Base-by-base conservation (phyloP, 1,140 invertebrate species). In the Phortica variegata region DNA sequence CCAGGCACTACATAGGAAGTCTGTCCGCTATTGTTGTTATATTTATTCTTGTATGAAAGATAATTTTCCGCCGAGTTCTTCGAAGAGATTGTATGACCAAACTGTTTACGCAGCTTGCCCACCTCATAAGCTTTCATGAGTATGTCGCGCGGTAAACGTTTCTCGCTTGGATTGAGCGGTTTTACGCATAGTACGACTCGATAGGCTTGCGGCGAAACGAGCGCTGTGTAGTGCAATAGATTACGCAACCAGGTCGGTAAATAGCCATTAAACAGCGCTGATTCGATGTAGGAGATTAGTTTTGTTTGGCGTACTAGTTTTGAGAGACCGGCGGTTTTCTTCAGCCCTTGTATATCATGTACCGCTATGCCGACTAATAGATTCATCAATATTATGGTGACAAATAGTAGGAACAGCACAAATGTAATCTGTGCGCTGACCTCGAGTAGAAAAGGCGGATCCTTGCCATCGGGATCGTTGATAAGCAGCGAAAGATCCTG, bases 381-480 rank as follows among this genome's bases (percentile, higher is more conserved):
- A 76, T 90, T 90, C 88, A 90, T 91, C 17, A 91, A 71, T 7
- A 90, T 87, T 12, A 91, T 87, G 3, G 88, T 88, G 2, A 90
- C 87, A 54, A 90, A 87, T 8, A 90, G 73, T 0, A 90, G 65
- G 57, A 90, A 90, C 1, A 88, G 61, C 10, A 86, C 81, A 63
- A 87, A 89, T 2, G 85, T 85, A 3, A 89, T 77, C 69, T 90
- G 86, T 1, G 87, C 84, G 44, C 85, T 87, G 16, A 87, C 80
- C 58, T 86, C 82, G 2, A 87, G 61, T 7, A 86, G 58, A 49
- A 86, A 82, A 3, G 80, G 80, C 3, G 81, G 79, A 69, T 83
- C 80, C 23, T 83, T 81, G 3, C 82, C 79, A 54, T 84, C 81
- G 1, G 85, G 82, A 47, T 84, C 80, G 43, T 85, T 83, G 17